Evolutionary conservation across 2,113 vertebrate species (phyloP).

Genomic region (Kryptolebias marmoratus): DNA sequence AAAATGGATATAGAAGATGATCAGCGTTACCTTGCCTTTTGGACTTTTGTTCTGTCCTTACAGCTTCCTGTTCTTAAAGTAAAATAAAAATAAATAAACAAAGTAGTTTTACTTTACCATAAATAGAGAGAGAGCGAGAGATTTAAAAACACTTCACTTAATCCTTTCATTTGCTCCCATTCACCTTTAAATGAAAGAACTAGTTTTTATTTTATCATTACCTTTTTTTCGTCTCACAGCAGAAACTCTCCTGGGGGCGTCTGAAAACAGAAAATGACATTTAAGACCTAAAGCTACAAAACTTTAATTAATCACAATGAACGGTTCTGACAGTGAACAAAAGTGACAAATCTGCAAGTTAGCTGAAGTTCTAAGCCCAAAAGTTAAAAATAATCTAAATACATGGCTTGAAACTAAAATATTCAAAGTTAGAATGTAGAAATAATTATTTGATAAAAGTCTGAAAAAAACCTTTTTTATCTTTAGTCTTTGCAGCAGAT

Average conservation of each 20-base stretch:
- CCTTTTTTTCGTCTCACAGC: slow-evolving; percentile 60
- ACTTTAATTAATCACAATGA: background rate
- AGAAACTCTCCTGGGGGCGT: slow-evolving; percentile 49
- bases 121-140: no score
- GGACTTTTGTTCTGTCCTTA: slow-evolving; percentile 35
- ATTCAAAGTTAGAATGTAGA: background rate
- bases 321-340: background rate
- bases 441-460: background rate
- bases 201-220: slow-evolving; percentile 7
- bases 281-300: slow-evolving; percentile 2
- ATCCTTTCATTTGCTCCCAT: background rate
- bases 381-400: background rate
- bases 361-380: background rate
- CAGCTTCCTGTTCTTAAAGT: slow-evolving; percentile 41
- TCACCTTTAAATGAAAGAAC: background rate
- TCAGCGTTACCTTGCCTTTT: slow-evolving; percentile 44
- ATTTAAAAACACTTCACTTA: background rate
- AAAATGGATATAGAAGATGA: background rate
- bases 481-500: background rate
- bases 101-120: background rate
- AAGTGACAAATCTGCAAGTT: background rate
- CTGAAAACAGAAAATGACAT: slow-evolving; percentile 42
- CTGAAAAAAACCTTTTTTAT: slow-evolving; percentile 53
- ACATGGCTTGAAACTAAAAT: background rate
- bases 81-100: background rate